Evolutionary conservation across 2,888 invertebrate species (phyloP).

Genomic region (Eristalis arbustorum): DNA sequence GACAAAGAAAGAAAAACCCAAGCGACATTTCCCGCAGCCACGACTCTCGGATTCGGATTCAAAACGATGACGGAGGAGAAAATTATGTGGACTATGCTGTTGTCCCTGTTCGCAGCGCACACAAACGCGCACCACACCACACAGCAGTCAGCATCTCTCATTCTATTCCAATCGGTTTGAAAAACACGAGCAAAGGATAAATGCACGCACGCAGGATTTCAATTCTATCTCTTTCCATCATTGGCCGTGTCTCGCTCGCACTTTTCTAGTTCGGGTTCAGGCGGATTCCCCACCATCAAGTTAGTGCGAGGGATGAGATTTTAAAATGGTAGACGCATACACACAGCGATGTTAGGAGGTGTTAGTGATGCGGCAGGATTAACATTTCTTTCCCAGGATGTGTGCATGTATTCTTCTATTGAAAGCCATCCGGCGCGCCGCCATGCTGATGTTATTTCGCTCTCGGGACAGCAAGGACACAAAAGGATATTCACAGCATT

Average conservation of each 20-base stretch:
- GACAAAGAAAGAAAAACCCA: conserved; percentile 16
- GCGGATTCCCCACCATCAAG: conserved; percentile 15
- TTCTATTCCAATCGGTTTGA: conserved; percentile 34
- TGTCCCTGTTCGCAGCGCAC: conserved; percentile 14
- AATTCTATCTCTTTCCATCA: conserved; percentile 14
- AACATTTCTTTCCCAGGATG: conserved; percentile 17
- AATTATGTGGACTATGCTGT: conserved; percentile 35
- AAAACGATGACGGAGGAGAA: conserved; percentile 59
- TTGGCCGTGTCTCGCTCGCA: background rate
- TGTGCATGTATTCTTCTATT: conserved; percentile 27
- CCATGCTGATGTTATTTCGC: conserved; percentile 40
- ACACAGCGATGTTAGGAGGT: conserved; percentile 24
- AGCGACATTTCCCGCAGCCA: conserved; percentile 17
- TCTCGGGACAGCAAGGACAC: conserved; percentile 26
- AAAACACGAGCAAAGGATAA: background rate
- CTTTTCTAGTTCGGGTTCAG: conserved; percentile 20
- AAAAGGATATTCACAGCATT: conserved; percentile 26
- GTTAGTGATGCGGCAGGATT: conserved; percentile 58
- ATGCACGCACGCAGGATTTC: conserved; percentile 46
- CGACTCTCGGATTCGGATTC: background rate
- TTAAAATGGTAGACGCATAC: conserved; percentile 59
- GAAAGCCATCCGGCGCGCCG: conserved; percentile 25
- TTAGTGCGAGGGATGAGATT: conserved; percentile 57
- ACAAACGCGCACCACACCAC: conserved; percentile 25
- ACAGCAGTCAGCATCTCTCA: conserved; percentile 45